Conservation (phyloP, 2,888 invertebrate genomes). For the Smittia sp. region DNA sequence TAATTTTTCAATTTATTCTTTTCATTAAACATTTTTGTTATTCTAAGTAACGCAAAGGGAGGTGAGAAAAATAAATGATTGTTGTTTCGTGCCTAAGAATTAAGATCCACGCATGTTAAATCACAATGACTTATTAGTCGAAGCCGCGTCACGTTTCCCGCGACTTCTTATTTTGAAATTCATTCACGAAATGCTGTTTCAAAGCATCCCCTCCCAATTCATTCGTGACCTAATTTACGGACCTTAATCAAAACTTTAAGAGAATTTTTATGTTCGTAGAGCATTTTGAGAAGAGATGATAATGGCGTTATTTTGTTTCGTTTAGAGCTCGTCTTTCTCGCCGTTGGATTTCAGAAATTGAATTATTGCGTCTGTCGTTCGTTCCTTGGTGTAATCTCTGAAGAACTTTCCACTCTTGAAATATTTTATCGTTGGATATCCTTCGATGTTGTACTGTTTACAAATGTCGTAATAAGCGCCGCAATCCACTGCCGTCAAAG, state of each 20-base stretch:
- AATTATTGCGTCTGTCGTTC: constrained; percentile 58
- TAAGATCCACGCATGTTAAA: constrained; percentile 1
- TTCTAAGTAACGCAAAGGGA: neutral
- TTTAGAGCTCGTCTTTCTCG: constrained; percentile 48
- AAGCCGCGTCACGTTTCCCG: neutral
- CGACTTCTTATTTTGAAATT: too few species aligned
- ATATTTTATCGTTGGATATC: constrained; percentile 67
- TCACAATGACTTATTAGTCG: neutral
- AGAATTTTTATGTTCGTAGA: neutral
- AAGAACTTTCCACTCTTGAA: constrained; percentile 58
- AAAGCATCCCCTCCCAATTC: too few species aligned
- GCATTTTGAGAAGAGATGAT: constrained; percentile 6
- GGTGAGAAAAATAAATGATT: neutral
- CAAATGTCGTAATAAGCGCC: constrained; percentile 59
- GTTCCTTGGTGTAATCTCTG: constrained; percentile 59
- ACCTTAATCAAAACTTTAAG: neutral
- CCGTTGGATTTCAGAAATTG: constrained; percentile 52
- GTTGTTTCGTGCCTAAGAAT: neutral
- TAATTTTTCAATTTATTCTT: constrained; percentile 1
- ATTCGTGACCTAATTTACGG: too few species aligned
- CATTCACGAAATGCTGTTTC: too few species aligned
- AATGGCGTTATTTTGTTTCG: neutral
- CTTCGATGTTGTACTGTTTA: constrained; percentile 60
- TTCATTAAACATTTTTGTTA: neutral
- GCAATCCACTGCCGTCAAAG: constrained; percentile 63